These are phyloP conservation scores for Hypercompe scribonia DNA, from an alignment of 2,888 invertebrate genomes.

Conservation along the genomic window DNA sequence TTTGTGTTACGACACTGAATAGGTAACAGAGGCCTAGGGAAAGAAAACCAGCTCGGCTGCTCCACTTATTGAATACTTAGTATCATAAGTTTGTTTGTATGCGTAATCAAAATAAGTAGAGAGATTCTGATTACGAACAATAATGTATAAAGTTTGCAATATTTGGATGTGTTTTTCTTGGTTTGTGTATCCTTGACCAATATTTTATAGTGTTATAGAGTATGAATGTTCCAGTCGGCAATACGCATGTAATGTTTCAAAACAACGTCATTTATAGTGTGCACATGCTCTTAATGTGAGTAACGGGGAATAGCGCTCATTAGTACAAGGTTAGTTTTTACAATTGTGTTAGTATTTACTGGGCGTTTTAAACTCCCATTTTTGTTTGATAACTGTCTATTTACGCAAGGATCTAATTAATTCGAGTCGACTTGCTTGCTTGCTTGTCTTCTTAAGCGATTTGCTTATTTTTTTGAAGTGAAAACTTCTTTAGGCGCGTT, in stretches of 20 bases:
- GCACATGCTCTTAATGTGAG: conserved; percentile 61
- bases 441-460: too few relatives aligned
- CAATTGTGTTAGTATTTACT: conserved; percentile 29
- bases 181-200: conserved; percentile 67
- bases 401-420: neutral
- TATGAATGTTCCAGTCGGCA: conserved; percentile 57
- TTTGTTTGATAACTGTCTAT: conserved; percentile 4
- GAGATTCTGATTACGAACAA: conserved; percentile 38
- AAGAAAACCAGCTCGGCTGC: conserved; percentile 64
- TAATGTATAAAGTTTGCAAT: conserved; percentile 33
- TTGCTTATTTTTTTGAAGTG: neutral
- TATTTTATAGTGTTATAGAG: conserved; percentile 55
- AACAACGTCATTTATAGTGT: conserved; percentile 52
- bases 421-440: too few relatives aligned
- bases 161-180: conserved; percentile 45
- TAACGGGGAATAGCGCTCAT: conserved; percentile 60
- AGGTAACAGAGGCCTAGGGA: conserved; percentile 62
- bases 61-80: conserved; percentile 65
- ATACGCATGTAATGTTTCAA: conserved; percentile 55
- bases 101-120: conserved; percentile 56
- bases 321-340: conserved; percentile 57
- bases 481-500: too few relatives aligned
- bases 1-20: conserved; percentile 75
- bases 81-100: conserved; percentile 58
- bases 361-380: conserved; percentile 22